Base-by-base conservation (phyloP, 2,113 vertebrate genomes). In the Stigmatopora argus region DNA sequence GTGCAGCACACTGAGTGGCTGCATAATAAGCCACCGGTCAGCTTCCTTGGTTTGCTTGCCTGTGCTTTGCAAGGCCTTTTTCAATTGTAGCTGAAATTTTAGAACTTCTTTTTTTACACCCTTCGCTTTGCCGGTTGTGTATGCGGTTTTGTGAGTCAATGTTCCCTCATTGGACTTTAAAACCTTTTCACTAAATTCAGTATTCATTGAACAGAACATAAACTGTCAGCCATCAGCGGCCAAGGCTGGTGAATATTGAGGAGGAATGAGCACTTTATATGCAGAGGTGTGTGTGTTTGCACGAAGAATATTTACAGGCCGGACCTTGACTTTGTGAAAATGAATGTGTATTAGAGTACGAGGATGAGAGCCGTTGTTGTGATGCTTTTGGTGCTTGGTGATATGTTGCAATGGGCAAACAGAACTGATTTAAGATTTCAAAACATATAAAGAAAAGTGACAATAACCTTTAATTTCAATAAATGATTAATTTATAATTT, bases 401-500 rank as follows among this genome's bases (percentile, higher is more conserved):
- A 58, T 57, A 65, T 34, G 38, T 62, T 75, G 78, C 57, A 69
- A 62, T 62, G 59, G 21, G 21, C 51, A 64, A 31, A 57, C 53
- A 52, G 35, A 62, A 21, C 26, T 26, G 21, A 56, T 56, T 56
- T 15, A 53, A 38, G 34, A 59, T 8, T 34, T 38, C 34, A 21
- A 44, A 61, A 5, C 35, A 21, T 38, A 44, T 44, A 69, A 57
- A 46, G 74, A 70, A 66, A 48, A 67, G 78, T 64, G 57, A 73
- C 74, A 80, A 83, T 76, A 78, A 70, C 74, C 79, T 78, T 82
- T 86, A 83, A 79, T 83, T 83, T 72, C 82, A 84, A 69, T 60
- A 23, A 71, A 90, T 89, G 78, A 91, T 89, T 90, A 84, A 92
- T 91, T 89, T 86, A 91, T 90, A 72, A 69, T 69, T 75, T 85